Base-by-base conservation (phyloP, 2,113 vertebrate species). In the Coptodon bakossiorum region DNA sequence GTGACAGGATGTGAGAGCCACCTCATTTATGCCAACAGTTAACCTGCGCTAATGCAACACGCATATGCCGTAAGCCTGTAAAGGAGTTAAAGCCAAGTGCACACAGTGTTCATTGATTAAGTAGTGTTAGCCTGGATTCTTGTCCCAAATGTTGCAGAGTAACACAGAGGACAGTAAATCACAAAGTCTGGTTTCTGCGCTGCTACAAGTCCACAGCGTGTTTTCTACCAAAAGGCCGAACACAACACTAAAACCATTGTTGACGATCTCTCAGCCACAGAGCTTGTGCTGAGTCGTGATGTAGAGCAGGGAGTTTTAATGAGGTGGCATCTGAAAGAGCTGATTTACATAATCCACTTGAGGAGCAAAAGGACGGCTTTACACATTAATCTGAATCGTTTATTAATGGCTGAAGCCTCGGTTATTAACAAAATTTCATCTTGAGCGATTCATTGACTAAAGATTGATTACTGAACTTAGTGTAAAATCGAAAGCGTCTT, bases 261-360 rank as follows among this genome's bases (percentile, higher is more conserved):
- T 85, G 82, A 56, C 53, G 45, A 40, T 53, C 29, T 57, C 22
- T 71, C 40, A 16, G 68, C 56, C 52, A 22, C 14, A 63, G 73
- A 82, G 81, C 27, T 80, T 2, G 19, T 53, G 10, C 29, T 80
- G 76, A 36, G 50, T 61, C 73, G 68, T 78, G 82, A 43, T 71
- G 78, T 54, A 63, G 50, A 68, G 78, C 78, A 73, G 16, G 66
- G 66, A 80, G 53, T n/a, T 76, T 86, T 78, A 83, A 81, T 83
- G 73, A 86, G 85, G 73, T 1, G 6, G 80, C 12, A 4, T 85
- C 56, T 82, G 29, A 56, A 22, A 57, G 45, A 73, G 80, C 80
- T 56, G 17, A 66, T 84, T 88, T 81, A 34, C 48, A 71, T 89
- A 88, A 86, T 82, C 81, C 54, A 84, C 76, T 71, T 19, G 40